Evolutionary conservation across 1,140 invertebrate genomes (phyloP).

Genomic region (Drosophila auraria): DNA sequence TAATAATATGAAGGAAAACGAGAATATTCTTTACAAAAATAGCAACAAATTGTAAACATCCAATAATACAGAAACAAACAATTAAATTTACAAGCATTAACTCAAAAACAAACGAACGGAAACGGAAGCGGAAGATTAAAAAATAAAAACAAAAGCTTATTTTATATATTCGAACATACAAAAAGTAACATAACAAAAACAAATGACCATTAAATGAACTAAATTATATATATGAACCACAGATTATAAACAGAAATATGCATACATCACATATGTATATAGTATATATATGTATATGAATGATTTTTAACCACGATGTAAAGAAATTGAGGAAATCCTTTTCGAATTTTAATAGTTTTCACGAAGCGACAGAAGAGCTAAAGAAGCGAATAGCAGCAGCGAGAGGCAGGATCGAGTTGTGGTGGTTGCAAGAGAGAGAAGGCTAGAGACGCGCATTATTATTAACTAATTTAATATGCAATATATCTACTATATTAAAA

Average conservation of each 20-base stretch:
- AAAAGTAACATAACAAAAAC: constrained; percentile 54
- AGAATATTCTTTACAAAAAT: constrained; percentile 56
- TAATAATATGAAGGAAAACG: constrained; percentile 2
- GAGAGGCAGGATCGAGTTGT: constrained; percentile 21
- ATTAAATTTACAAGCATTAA: constrained; percentile 57
- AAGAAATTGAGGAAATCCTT: constrained; percentile 33
- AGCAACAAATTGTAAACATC: constrained; percentile 68
- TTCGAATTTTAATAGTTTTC: constrained; percentile 71
- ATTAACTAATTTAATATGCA: constrained; percentile 76
- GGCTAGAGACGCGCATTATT: constrained; percentile 67
- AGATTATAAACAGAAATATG: constrained; percentile 34
- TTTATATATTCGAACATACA: constrained; percentile 79
- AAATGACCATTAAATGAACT: constrained; percentile 70
- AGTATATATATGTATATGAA: constrained; percentile 51
- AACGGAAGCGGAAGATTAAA: constrained; percentile 10
- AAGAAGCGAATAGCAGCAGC: constrained; percentile 13
- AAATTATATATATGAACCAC: constrained; percentile 58
- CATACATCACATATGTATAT: constrained; percentile 33
- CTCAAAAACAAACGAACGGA: constrained; percentile 10
- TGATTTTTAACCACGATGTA: constrained; percentile 70
- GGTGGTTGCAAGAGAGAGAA: constrained; percentile 29
- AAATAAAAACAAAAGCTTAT: constrained; percentile 59
- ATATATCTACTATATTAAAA: constrained; percentile 65
- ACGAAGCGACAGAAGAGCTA: constrained; percentile 15
- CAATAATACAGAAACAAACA: constrained; percentile 28